Evolutionary conservation across 2,797 vertebrate species (phyloP).

Genomic region (Sebastolobus altivelis): DNA sequence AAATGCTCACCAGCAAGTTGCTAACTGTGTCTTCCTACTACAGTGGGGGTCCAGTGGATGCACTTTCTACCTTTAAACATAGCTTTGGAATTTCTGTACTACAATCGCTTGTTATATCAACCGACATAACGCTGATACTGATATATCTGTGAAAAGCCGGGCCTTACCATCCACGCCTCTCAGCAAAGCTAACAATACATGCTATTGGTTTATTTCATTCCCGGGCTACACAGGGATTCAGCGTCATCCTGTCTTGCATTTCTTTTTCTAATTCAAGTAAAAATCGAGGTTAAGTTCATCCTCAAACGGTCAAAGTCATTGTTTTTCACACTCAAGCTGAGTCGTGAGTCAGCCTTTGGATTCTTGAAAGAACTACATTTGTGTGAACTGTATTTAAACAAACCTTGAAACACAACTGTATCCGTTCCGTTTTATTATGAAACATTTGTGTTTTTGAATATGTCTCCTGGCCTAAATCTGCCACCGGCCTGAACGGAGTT

Average conservation of each 20-base stretch:
- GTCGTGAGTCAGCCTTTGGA: not conserved
- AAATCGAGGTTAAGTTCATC: not conserved
- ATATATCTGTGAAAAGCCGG: not conserved
- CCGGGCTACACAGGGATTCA: not conserved
- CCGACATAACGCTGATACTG: not conserved
- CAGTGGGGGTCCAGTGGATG: not conserved
- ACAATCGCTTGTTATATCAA: not conserved
- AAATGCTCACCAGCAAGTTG: not conserved
- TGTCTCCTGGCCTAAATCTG: slow-evolving; percentile 44
- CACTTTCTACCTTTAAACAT: not conserved
- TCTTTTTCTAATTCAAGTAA: not conserved
- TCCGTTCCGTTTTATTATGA: not conserved
- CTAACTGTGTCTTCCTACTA: not conserved
- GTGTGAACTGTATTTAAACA: not conserved
- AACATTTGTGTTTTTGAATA: slow-evolving; percentile 9
- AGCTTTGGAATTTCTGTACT: not conserved
- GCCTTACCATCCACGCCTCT: not conserved
- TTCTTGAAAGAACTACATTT: not conserved
- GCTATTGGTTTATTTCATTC: not conserved
- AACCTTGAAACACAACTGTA: not conserved
- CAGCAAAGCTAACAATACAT: not conserved
- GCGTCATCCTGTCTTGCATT: not conserved
- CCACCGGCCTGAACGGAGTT: not conserved
- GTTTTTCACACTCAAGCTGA: not conserved
- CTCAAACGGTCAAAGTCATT: not conserved